Evolutionary conservation across 2,113 vertebrate genomes (phyloP), one percentile per base, ranked within the genome.

Genomic region (Tachysurus vachellii): DNA sequence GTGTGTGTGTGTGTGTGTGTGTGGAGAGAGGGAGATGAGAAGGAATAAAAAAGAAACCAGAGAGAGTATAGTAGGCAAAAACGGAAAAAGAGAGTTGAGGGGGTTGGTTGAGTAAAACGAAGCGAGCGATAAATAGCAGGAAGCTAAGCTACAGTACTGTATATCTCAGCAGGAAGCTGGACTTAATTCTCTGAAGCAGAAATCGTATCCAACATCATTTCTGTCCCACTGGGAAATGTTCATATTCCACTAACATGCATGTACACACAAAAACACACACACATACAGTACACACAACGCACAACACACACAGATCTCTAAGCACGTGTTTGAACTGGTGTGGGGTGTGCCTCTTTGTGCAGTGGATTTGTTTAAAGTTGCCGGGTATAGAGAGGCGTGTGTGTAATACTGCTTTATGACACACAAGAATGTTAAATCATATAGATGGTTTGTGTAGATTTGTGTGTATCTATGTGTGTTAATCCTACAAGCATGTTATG

Each of bases 171-270:
- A 89, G 87, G 88, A 87, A 50, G 77, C 86, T 92, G 82, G 85
- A 92, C 87, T 90, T 92, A 85, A 92, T 91, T 92, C 91, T 92
- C 62, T 88, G 83, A 88, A 93, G 91, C 91, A 93, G 90, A 93
- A 93, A 90, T 91, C 91, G 84, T 91, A 80, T 84, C 85, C 47
- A 86, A 66, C 86, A 86, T 88, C 79, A 87, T 91, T 89, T 82
- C n/a, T 59, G 85, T 90, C 83, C 76, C 66, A 64, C 57, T 70
- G 90, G 81, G 83, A 88, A 75, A 79, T 71, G 44, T 47, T 83
- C 23, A 86, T 61, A 83, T 64, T 56, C 82, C 57, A 86, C 86
- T 57, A 71, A 73, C 66, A 84, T 31, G 44, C 12, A n/a, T 13
- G 44, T 31, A 42, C 68, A 71, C 31, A 71, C 66, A 42, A 28